phyloP scores from a whole-genome alignment of 2,113 vertebrate species.

The Arvicanthis niloticus region DNA sequence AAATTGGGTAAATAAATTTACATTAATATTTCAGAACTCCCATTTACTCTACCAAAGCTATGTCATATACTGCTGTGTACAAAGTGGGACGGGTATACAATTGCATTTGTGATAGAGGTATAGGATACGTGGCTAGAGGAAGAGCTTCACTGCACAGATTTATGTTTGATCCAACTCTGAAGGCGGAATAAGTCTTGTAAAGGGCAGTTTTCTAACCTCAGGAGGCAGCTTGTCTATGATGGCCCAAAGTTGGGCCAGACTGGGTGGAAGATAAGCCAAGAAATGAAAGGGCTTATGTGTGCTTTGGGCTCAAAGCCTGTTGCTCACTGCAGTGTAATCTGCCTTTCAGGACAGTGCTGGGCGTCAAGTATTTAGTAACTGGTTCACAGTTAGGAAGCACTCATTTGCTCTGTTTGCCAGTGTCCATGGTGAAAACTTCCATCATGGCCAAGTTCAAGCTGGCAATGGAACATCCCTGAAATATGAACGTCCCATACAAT shows the following conservation, averaged over 20 bases:
- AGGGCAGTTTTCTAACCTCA: background rate
- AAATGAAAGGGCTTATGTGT: background rate
- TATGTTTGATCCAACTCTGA: background rate
- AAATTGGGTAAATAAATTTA: constrained; percentile 9
- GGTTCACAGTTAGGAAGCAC: background rate
- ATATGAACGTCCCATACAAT: no score
- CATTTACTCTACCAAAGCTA: background rate
- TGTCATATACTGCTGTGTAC: background rate
- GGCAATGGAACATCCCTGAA: background rate
- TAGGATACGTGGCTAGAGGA: background rate
- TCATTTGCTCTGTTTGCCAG: background rate
- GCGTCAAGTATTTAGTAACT: background rate
- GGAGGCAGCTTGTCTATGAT: background rate
- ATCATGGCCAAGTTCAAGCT: background rate
- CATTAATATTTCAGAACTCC: background rate
- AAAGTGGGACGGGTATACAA: background rate
- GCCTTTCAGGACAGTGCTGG: background rate
- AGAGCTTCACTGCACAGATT: background rate
- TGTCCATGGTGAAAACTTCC: background rate
- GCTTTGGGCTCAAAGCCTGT: background rate
- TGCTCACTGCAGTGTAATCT: background rate
- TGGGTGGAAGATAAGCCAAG: background rate
- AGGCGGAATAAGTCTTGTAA: background rate
- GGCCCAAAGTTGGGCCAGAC: background rate
- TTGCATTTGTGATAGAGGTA: background rate